Base-by-base conservation (phyloP, 1,140 invertebrate genomes). In the Luehdorfia chinensis region DNA sequence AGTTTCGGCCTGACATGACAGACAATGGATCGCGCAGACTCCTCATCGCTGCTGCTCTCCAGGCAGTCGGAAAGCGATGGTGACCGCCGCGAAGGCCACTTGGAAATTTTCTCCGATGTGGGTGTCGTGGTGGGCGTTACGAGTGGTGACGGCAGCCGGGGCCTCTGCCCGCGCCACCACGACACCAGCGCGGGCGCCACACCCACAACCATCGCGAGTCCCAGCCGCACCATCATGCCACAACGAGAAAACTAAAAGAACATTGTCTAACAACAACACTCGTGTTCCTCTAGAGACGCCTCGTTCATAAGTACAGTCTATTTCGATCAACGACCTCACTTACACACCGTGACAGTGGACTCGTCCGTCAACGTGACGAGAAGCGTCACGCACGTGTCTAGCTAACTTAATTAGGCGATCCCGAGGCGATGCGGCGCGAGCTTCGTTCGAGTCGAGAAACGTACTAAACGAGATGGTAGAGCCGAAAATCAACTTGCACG, bases 151-250 rank as follows among this genome's bases (percentile, higher is more conserved):
- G 71, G 67, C 59, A 78, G 34, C 57, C 48, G 56, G 1, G 64
- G 51, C 4, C 62, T 66, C 37, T 66, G 62, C 0, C 81, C 77
- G 13, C 77, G 63, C 81, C 77, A 84, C 81, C 78, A 84, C 18
- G 77, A 83, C 39, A 84, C 75, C 23, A 85, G 51, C n/a, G 77
- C 77, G 34, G 81, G 81, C 49, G 81, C 81, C 48, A 85, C 81
- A 11, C 81, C 81, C 31, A 84, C 78, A 32, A 83, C 77, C 78
- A 85, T 85, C 46, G 81, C 78, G 30, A 85, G 47, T 2, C 81
- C 74, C 30, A 85, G 45, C n/a, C 66, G 66, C 31, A 83, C 81
- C 81, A 85, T 84, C 31, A 47, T 73, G 32, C 33, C 50, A 30
- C 39, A 18, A 48, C 28, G 23, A n/a, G n/a, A 4, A 21, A 21